These are phyloP conservation scores for Anorthoa munda DNA, from an alignment of 2,888 invertebrate species.

Conservation along the genomic window DNA sequence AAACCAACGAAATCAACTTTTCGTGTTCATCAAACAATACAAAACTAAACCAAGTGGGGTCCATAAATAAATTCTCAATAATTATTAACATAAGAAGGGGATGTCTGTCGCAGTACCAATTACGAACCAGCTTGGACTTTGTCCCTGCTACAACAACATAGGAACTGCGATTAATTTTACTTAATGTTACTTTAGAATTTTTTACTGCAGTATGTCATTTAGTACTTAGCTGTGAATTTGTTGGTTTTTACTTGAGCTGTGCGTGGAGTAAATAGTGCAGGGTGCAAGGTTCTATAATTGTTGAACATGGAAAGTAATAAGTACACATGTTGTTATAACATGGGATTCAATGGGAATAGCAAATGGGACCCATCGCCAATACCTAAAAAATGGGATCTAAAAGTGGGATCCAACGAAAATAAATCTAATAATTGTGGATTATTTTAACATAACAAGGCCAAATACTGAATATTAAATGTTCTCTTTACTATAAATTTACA, in stretches of 20 bases:
- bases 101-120: slow-evolving; percentile 70
- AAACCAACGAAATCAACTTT: not conserved
- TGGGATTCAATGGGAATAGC: no score
- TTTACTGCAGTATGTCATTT: slow-evolving; percentile 27
- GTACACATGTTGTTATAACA: no score
- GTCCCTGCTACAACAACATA: slow-evolving; percentile 64
- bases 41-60: not conserved
- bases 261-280: not conserved
- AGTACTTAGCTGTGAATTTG: slow-evolving; percentile 11
- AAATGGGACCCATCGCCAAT: no score
- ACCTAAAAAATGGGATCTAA: no score
- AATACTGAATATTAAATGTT: no score
- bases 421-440: no score
- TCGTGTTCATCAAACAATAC: slow-evolving; percentile 6
- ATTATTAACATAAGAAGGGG: slow-evolving; percentile 49
- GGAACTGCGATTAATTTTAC: no score
- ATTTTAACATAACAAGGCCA: not conserved
- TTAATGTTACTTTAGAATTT: no score
- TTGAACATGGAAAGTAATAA: not conserved
- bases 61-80: slow-evolving; percentile 49
- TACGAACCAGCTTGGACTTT: slow-evolving; percentile 66
- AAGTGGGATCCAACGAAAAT: no score
- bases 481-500: no score
- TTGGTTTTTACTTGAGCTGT: slow-evolving; percentile 7
- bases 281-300: not conserved